Evolutionary conservation across 1,140 invertebrate genomes (phyloP).

Genomic region (Andricus grossulariae): DNA sequence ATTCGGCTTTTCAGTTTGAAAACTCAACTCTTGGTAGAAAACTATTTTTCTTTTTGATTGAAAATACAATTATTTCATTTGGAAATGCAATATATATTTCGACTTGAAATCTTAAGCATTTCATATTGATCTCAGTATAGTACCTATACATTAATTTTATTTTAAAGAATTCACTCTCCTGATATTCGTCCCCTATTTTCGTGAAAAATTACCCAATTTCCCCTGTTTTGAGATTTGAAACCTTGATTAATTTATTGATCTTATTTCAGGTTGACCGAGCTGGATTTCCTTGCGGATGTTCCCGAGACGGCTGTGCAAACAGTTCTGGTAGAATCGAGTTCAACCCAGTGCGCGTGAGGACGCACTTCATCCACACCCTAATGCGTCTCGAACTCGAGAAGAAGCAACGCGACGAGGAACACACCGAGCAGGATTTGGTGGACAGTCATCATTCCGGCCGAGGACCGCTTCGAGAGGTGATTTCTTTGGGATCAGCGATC

Average conservation of each 20-base stretch:
- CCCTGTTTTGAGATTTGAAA: no score
- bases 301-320: slow-evolving; percentile 95
- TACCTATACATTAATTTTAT: no score
- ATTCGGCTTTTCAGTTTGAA: no score
- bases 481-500: slow-evolving; percentile 74
- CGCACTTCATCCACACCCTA: slow-evolving; percentile 98
- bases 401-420: slow-evolving; percentile 78
- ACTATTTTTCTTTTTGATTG: no score
- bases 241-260: background rate
- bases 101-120: no score
- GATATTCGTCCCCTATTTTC: no score
- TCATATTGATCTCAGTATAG: no score
- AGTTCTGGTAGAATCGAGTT: slow-evolving; percentile 95
- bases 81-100: no score
- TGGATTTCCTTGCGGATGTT: slow-evolving; percentile 97
- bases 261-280: slow-evolving; percentile 87
- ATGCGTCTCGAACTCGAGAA: slow-evolving; percentile 96
- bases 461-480: slow-evolving; percentile 76
- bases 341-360: slow-evolving; percentile 94
- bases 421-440: slow-evolving; percentile 38
- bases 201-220: no score
- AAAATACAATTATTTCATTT: no score
- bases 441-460: slow-evolving; percentile 37
- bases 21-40: no score
- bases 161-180: no score